Evolutionary conservation across 2,113 vertebrate genomes (phyloP).

Genomic region (Pterocles gutturalis): DNA sequence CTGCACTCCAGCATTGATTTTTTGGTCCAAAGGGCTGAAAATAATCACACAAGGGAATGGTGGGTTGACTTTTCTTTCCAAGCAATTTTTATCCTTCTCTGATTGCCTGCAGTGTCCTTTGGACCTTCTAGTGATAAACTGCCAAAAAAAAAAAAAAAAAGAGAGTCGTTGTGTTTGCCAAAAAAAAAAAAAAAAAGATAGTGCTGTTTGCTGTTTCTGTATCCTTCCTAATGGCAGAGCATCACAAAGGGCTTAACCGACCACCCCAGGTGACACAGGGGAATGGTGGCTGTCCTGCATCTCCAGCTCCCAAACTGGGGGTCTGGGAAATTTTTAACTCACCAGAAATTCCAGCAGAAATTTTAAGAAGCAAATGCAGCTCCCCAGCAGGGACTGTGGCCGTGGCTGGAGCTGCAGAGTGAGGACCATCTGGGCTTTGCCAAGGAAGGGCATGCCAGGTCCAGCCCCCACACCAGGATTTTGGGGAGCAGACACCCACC

Average conservation of each 20-base stretch:
- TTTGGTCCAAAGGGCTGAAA: background rate
- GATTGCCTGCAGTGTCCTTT: background rate
- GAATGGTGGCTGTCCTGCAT: background rate
- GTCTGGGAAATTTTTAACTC: background rate
- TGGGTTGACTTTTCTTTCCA: background rate
- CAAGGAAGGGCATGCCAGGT: background rate
- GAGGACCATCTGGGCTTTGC: background rate
- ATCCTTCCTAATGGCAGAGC: background rate
- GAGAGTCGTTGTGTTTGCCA: too few relatives aligned
- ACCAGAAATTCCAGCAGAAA: background rate
- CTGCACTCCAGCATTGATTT: background rate
- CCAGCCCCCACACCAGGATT: background rate
- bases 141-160: background rate
- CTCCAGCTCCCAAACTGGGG: background rate
- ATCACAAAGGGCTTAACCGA: background rate
- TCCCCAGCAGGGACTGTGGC: fast-evolving
- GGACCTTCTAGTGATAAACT: background rate
- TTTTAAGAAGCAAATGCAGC: background rate
- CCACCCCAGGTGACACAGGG: fast-evolving
- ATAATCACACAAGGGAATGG: background rate
- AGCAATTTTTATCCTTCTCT: background rate
- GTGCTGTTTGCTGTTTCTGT: background rate
- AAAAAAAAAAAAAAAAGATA: background rate
- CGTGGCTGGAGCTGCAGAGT: background rate
- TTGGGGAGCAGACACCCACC: background rate